These are phyloP conservation scores for Pyrrhosoma nymphula DNA, from an alignment of 2,888 invertebrate species.

Conservation along the genomic window DNA sequence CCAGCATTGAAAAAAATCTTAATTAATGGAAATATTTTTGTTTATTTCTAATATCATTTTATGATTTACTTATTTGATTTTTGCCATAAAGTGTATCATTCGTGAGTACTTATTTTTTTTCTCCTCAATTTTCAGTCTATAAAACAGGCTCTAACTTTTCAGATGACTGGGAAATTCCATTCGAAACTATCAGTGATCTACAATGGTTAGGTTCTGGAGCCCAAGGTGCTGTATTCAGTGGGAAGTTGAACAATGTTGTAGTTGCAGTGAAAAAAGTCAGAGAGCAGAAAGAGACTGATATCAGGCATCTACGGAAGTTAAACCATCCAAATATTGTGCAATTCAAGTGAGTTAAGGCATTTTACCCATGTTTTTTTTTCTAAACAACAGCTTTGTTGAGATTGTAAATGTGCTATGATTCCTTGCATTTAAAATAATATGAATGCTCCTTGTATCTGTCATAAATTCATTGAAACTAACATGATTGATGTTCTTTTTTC, in stretches of 20 bases:
- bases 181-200: slow-evolving; percentile 92
- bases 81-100: not conserved
- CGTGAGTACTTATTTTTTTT: slow-evolving; percentile 33
- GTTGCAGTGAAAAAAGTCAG: slow-evolving; percentile 98
- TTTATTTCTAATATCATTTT: not conserved
- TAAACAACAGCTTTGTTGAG: not conserved
- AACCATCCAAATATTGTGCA: slow-evolving; percentile 97
- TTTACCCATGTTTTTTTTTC: not conserved
- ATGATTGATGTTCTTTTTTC: slow-evolving; percentile 61
- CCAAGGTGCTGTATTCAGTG: slow-evolving; percentile 96
- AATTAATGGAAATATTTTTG: not conserved
- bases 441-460: not conserved
- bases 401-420: not conserved
- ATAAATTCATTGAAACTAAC: no score
- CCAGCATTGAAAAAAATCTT: not conserved
- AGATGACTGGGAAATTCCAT: slow-evolving; percentile 97
- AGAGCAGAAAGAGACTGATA: slow-evolving; percentile 95
- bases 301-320: slow-evolving; percentile 93
- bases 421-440: not conserved
- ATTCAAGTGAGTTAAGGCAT: slow-evolving; percentile 82
- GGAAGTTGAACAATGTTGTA: slow-evolving; percentile 88
- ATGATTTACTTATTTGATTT: slow-evolving; percentile 15
- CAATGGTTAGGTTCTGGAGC: slow-evolving; percentile 97
- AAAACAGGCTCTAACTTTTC: slow-evolving; percentile 70
- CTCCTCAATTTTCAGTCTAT: slow-evolving; percentile 58